Base-by-base conservation (phyloP, 2,888 invertebrate species). In the Nephrocerus scutellatus region DNA sequence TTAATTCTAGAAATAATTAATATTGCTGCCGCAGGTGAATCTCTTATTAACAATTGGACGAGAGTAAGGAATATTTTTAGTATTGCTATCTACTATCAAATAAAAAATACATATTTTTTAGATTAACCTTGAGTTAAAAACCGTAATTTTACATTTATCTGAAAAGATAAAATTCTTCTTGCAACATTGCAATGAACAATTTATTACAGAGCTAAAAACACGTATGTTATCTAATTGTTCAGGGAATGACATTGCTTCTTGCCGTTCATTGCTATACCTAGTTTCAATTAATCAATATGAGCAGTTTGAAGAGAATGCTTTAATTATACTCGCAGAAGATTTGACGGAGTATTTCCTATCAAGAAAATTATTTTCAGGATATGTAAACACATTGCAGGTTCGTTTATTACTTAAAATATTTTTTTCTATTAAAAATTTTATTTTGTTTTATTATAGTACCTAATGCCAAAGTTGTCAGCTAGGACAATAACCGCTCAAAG, bases 361-460 rank as follows among this genome's bases (percentile, higher is more conserved):
- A 3, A 42, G 53, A 24, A 54, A 55, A 4, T 48, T 56, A 0
- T 42, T 54, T 9, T 50, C 49, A 7, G 44, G 57, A 8, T 64
- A 62, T 38, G 50, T 59, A 10, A 59, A 61, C 45, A 47, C 53
- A 6, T 21, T 65, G 21, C 61, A 66, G 53, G 61, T 61, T 32
- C 33, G 42, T 7, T n/a, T 15, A 25, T 8, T 23, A 16, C 9
- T 22, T 10, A 34, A 14, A 18, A 13, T 6, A 33, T 28, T 2
- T 4, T 10, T 19, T 25, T 18, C 2, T 4, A 8, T 13, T 21
- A n/a, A 12, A 24, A 20, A 6, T n/a, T 33, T 24, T 14, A 7
- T 31, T 30, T 43, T 39, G 19, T 18, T 23, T 28, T 7, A 5
- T 42, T 24, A 22, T 36, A 66, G 62, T 56, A 58, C 29, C 47